Percentiles rank a stretch among this genome's conserved stretches.
Conservation (phyloP, 2,888 invertebrate genomes). For the Osedax fenrisi region DNA sequence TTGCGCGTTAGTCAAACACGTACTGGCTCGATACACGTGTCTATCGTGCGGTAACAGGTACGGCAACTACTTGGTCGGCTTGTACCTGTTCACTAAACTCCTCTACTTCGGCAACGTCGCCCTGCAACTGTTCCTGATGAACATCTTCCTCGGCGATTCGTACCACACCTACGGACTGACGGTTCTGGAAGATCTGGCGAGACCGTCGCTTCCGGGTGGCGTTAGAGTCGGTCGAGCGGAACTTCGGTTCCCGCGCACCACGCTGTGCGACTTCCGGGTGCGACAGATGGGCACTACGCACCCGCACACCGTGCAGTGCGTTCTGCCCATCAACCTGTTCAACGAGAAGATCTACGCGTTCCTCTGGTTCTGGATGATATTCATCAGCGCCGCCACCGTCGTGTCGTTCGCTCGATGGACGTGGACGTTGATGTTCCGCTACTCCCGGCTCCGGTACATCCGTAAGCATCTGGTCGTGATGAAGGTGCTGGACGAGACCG, state of each 20-base stretch:
- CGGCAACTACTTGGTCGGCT: slow-evolving; percentile 52
- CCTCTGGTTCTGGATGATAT: slow-evolving; percentile 50
- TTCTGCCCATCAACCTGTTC: slow-evolving; percentile 37
- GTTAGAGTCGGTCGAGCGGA: slow-evolving; percentile 31
- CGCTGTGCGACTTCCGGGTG: slow-evolving; percentile 49
- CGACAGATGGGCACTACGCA: slow-evolving; percentile 47
- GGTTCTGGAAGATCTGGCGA: slow-evolving; percentile 51
- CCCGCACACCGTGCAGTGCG: slow-evolving; percentile 36
- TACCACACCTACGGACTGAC: slow-evolving; percentile 52
- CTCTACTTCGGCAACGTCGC: slow-evolving; percentile 51
- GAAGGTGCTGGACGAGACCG: slow-evolving; percentile 27
- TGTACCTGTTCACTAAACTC: slow-evolving; percentile 52
- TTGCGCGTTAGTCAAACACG: slow-evolving; percentile 46
- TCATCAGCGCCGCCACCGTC: slow-evolving; percentile 44
- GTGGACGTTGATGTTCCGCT: slow-evolving; percentile 11
- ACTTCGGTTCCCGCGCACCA: slow-evolving; percentile 46
- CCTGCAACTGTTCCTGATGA: slow-evolving; percentile 52
- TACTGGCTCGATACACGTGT: slow-evolving; percentile 47
- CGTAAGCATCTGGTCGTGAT: slow-evolving; percentile 29
- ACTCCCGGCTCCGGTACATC: slow-evolving; percentile 28
- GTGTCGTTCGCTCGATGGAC: slow-evolving; percentile 46
- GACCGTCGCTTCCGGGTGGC: too few species aligned
- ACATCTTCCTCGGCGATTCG: slow-evolving; percentile 52
- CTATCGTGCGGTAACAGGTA: slow-evolving; percentile 49
- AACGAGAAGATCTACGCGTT: slow-evolving; percentile 50